Percentiles rank a stretch among this genome's conserved stretches.
Evolutionary conservation across 2,888 invertebrate species (phyloP).

Genomic region (Orchestes rusci): DNA sequence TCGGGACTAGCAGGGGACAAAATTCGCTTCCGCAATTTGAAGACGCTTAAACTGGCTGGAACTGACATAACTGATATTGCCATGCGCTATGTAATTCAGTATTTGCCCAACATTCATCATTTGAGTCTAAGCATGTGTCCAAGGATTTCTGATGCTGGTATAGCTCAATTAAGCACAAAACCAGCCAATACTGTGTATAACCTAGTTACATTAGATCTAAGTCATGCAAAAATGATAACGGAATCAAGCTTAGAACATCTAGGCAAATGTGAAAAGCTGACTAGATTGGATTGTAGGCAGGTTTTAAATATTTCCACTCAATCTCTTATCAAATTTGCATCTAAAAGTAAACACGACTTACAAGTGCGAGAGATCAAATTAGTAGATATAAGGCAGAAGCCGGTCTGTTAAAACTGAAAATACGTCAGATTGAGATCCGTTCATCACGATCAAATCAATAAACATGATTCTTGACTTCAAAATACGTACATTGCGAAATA

Average conservation of each 20-base stretch:
- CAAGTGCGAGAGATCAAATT: slow-evolving; percentile 74
- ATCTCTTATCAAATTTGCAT: slow-evolving; percentile 76
- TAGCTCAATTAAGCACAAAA: slow-evolving; percentile 75
- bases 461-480: too few species aligned
- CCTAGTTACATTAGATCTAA: slow-evolving; percentile 68
- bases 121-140: slow-evolving; percentile 82
- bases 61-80: slow-evolving; percentile 89
- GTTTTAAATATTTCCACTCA: slow-evolving; percentile 74
- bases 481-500: too few species aligned
- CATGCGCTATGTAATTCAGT: slow-evolving; percentile 67
- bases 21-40: slow-evolving; percentile 69
- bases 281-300: slow-evolving; percentile 69
- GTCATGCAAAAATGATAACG: slow-evolving; percentile 74
- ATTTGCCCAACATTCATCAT: slow-evolving; percentile 64
- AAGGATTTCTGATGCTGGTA: slow-evolving; percentile 82
- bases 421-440: too few species aligned
- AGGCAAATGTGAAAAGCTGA: slow-evolving; percentile 64
- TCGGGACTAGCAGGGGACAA: slow-evolving; percentile 69
- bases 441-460: too few species aligned
- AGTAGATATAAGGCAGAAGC: slow-evolving; percentile 48
- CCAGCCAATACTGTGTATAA: slow-evolving; percentile 62
- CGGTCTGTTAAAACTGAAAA: too few species aligned
- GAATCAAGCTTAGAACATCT: slow-evolving; percentile 78
- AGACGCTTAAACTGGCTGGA: slow-evolving; percentile 70
- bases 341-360: slow-evolving; percentile 69